phyloP scores from a whole-genome alignment of 2,888 invertebrate species.

The Perizoma affinitatum region DNA sequence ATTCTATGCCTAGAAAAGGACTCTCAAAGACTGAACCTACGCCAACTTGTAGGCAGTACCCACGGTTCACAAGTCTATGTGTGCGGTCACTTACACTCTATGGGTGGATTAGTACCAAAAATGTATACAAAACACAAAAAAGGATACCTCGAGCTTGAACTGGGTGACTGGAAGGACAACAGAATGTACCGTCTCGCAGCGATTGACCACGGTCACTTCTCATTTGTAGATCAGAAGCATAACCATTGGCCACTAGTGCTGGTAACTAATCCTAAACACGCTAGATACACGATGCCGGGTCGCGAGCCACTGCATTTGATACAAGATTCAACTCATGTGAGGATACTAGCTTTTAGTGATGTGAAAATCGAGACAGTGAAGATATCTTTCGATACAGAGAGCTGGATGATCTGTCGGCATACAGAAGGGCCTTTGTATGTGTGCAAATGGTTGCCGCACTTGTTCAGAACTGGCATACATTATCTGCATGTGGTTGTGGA shows the following conservation, averaged over 20 bases:
- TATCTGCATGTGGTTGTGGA: constrained; percentile 84
- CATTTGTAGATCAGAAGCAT: constrained; percentile 91
- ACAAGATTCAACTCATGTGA: constrained; percentile 89
- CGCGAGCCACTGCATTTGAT: constrained; percentile 89
- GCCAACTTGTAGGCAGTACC: constrained; percentile 84
- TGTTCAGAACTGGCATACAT: constrained; percentile 87
- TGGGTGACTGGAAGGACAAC: constrained; percentile 97
- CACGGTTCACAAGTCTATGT: constrained; percentile 89
- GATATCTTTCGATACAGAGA: constrained; percentile 86
- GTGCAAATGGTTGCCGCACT: constrained; percentile 87
- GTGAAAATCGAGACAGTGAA: constrained; percentile 86
- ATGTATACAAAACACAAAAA: constrained; percentile 94
- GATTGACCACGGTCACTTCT: constrained; percentile 95
- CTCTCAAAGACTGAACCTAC: constrained; percentile 75
- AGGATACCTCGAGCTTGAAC: constrained; percentile 93
- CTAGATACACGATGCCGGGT: constrained; percentile 87
- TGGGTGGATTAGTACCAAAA: constrained; percentile 90
- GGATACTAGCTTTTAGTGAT: constrained; percentile 91
- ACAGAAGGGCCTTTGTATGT: constrained; percentile 89
- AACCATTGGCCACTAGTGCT: constrained; percentile 92
- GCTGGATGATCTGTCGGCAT: constrained; percentile 86
- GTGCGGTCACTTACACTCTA: constrained; percentile 95
- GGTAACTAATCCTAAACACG: constrained; percentile 96
- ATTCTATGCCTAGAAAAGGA: constrained; percentile 86
- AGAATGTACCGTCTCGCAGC: constrained; percentile 92